Percentiles rank a stretch among this genome's conserved stretches.
phyloP scores from a whole-genome alignment of 35 echinoderm and acorn worm genomes.

The Chiridota heheva region DNA sequence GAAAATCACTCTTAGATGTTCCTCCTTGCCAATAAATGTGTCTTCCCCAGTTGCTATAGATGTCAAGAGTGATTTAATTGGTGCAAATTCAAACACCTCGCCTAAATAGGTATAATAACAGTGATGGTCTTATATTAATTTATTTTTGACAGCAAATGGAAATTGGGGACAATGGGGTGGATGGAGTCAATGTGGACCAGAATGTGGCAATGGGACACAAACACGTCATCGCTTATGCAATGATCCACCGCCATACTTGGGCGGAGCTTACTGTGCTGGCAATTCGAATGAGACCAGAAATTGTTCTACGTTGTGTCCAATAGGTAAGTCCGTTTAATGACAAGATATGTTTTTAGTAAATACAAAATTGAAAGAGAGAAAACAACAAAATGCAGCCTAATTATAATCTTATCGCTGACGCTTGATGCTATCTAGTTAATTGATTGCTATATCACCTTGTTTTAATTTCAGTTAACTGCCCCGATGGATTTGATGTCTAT shows the following conservation, averaged over 20 bases:
- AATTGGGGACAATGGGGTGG: slow-evolving; percentile 62
- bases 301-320: slow-evolving; percentile 46
- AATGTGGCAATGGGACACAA: slow-evolving; percentile 74
- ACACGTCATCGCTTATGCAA: slow-evolving; percentile 59
- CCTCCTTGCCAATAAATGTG: no score
- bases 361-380: not conserved
- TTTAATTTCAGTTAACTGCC: slow-evolving; percentile 54
- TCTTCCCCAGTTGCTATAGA: no score
- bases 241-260: slow-evolving; percentile 51
- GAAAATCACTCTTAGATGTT: no score
- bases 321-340: slow-evolving; percentile 45
- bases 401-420: no score
- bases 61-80: no score
- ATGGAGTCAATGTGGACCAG: slow-evolving; percentile 55
- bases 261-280: slow-evolving; percentile 53
- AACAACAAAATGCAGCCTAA: not conserved
- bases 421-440: not conserved
- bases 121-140: no score
- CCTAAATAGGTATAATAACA: no score
- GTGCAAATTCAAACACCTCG: no score
- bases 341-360: not conserved
- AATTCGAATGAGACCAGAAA: slow-evolving; percentile 35
- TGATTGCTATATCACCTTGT: not conserved
- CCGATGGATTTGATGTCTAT: slow-evolving; percentile 50
- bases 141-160: slow-evolving; percentile 57